Evolutionary conservation across 2,797 vertebrate species (phyloP).

Genomic region (Loris lydekkerianus): DNA sequence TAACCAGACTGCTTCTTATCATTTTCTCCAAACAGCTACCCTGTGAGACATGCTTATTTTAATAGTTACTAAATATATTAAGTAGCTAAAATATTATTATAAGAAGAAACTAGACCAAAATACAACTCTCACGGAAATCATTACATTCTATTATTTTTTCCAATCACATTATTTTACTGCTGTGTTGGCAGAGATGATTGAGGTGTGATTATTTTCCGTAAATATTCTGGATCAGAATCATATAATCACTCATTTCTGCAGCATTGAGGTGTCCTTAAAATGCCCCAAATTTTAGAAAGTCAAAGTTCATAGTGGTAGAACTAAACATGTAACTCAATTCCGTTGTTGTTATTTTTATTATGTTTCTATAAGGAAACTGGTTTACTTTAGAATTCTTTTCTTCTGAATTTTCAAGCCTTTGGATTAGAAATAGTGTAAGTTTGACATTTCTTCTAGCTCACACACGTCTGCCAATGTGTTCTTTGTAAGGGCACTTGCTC

Average conservation of each 20-base stretch:
- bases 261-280: background rate
- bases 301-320: background rate
- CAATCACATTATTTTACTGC: background rate
- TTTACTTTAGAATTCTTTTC: background rate
- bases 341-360: background rate
- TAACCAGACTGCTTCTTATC: background rate
- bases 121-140: background rate
- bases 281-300: background rate
- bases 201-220: background rate
- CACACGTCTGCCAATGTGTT: background rate
- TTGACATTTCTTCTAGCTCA: background rate
- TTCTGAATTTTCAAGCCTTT: slow-evolving; percentile 18
- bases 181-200: background rate
- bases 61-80: slow-evolving; percentile 35
- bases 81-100: background rate
- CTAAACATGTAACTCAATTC: background rate
- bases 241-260: background rate
- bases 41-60: background rate
- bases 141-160: background rate
- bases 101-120: background rate
- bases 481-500: background rate
- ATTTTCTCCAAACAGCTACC: background rate
- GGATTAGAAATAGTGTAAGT: background rate
- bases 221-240: background rate
- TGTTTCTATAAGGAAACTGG: background rate